Conservation (phyloP, 2,797 vertebrate genomes). For the Scarus forsteni region DNA sequence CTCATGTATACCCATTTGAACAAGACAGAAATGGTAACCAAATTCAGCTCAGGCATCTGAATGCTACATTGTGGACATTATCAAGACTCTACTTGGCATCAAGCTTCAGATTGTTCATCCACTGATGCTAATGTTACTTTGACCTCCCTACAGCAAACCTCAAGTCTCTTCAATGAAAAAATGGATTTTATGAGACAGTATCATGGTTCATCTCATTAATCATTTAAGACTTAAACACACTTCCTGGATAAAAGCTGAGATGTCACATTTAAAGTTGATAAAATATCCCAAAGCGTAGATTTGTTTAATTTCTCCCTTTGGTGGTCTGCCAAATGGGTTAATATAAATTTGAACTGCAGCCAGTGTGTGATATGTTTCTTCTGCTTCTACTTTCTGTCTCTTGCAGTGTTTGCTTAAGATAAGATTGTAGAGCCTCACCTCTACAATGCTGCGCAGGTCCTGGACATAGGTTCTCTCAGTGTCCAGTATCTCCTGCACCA, state of each 20-base stretch:
- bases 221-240: neutral
- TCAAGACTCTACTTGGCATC: too few species aligned
- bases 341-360: conserved; percentile 16
- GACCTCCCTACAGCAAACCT: neutral
- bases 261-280: conserved; percentile 4
- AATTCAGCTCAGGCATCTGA: too few species aligned
- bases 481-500: conserved; percentile 97
- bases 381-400: conserved; percentile 20
- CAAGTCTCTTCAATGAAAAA: neutral
- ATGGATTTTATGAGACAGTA: neutral
- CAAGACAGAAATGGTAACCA: too few species aligned
- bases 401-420: conserved; percentile 2
- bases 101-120: too few species aligned
- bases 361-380: conserved; percentile 10
- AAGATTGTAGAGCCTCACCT: conserved; percentile 84
- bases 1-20: too few species aligned
- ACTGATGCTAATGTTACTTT: neutral
- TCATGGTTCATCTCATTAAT: neutral
- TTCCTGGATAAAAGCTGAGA: neutral
- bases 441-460: conserved; percentile 94
- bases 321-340: conserved; percentile 30
- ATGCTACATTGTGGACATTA: too few species aligned
- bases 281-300: conserved; percentile 4
- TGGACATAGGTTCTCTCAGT: conserved; percentile 96
- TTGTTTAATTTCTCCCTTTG: conserved; percentile 26